A percentile compares a stretch with the other conserved stretches of the same genome.
These are phyloP conservation scores for Homarus gammarus DNA, from an alignment of 2,888 invertebrate genomes.

Conservation along the genomic window DNA sequence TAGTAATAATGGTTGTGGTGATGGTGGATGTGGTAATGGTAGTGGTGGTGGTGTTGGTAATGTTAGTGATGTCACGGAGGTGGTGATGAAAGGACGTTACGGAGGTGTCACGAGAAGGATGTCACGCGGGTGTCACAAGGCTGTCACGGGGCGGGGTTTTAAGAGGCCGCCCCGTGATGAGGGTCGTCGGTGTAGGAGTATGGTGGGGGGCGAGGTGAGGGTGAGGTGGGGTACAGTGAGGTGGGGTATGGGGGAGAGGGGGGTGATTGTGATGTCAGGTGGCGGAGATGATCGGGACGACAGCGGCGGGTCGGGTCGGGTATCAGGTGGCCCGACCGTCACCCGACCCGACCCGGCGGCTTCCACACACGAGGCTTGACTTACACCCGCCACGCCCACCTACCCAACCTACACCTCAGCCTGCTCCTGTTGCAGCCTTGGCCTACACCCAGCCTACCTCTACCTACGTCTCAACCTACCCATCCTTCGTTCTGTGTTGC, in stretches of 20 bases:
- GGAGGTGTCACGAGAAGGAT: no score
- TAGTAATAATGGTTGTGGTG: not conserved
- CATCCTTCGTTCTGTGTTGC: no score
- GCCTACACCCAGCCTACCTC: no score
- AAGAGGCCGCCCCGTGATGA: no score
- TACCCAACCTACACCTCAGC: slow-evolving; percentile 17
- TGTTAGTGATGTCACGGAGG: slow-evolving; percentile 12
- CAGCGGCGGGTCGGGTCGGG: slow-evolving; percentile 18
- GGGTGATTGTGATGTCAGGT: slow-evolving; percentile 41
- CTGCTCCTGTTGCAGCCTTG: no score
- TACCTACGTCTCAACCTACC: no score
- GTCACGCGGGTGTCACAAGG: not conserved
- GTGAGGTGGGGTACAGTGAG: not conserved
- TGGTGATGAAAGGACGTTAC: not conserved
- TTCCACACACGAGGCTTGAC: not conserved
- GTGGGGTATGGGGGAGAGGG: not conserved
- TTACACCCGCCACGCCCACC: slow-evolving; percentile 17
- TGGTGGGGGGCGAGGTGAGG: slow-evolving; percentile 5
- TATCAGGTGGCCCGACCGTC: slow-evolving; percentile 8
- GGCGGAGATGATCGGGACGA: not conserved
- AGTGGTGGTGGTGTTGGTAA: not conserved
- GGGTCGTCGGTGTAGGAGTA: no score
- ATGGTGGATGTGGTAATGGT: not conserved
- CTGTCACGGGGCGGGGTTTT: not conserved
- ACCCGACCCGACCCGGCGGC: slow-evolving; percentile 17